A percentile compares a stretch with the other conserved stretches of the same genome.
These are phyloP conservation scores for Oligia latruncula DNA, from an alignment of 2,888 invertebrate genomes.

Conservation along the genomic window DNA sequence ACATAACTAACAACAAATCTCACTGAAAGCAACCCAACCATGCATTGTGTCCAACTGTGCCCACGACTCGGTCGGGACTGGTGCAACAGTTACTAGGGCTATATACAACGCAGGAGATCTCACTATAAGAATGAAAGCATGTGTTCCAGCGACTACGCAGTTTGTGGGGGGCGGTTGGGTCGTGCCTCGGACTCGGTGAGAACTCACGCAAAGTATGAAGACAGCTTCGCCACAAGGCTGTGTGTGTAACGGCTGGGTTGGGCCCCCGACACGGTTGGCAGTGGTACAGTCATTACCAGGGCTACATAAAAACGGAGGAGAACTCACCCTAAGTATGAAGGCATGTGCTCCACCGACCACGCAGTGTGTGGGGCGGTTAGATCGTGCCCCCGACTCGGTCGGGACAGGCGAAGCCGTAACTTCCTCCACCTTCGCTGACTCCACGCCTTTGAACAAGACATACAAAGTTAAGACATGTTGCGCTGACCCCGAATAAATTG, in stretches of 20 bases:
- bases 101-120: constrained; percentile 5
- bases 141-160: constrained; percentile 79
- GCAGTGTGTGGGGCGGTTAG: constrained; percentile 70
- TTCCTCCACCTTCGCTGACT: constrained; percentile 72
- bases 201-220: constrained; percentile 79
- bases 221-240: constrained; percentile 82
- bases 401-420: constrained; percentile 62
- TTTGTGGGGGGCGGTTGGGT: constrained; percentile 20
- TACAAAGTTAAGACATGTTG: not conserved
- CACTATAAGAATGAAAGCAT: constrained; percentile 84
- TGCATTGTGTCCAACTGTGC: constrained; percentile 67
- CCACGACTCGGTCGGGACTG: constrained; percentile 58
- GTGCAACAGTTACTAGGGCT: constrained; percentile 44
- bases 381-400: constrained; percentile 54
- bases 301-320: not conserved
- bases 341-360: constrained; percentile 88
- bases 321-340: constrained; percentile 82
- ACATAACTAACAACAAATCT: constrained; percentile 5
- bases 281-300: not conserved
- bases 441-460: constrained; percentile 69
- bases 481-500: too few relatives aligned
- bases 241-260: not conserved
- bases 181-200: constrained; percentile 47
- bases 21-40: constrained; percentile 85
- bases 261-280: not conserved